phyloP scores from a whole-genome alignment of 2,113 vertebrate genomes.

The Mormyrus lacerda region DNA sequence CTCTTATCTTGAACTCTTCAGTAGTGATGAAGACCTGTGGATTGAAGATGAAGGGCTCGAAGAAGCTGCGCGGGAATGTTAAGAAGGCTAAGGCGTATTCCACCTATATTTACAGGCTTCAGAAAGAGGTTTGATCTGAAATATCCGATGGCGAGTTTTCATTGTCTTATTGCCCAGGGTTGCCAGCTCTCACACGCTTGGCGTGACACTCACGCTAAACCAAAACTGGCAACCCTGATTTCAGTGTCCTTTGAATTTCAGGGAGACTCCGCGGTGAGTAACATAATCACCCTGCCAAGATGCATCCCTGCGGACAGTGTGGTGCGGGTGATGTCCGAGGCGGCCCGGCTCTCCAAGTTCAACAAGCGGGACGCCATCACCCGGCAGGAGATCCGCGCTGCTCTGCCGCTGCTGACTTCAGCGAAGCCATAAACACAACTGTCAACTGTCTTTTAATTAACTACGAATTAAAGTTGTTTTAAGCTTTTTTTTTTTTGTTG shows the following conservation, averaged over 20 bases:
- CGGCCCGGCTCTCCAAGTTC: slow-evolving; percentile 44
- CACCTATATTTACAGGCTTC: slow-evolving; percentile 38
- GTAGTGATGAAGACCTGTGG: slow-evolving; percentile 41
- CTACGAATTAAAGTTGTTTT: neutral
- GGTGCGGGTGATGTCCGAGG: slow-evolving; percentile 47
- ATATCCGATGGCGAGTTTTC: neutral
- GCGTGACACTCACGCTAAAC: neutral
- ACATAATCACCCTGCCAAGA: neutral
- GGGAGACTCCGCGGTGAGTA: neutral
- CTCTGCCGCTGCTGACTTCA: slow-evolving; percentile 26
- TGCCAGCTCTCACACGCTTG: neutral
- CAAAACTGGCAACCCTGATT: neutral
- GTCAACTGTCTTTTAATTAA: neutral
- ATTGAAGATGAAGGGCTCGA: neutral
- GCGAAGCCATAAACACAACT: neutral
- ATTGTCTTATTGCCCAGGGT: neutral
- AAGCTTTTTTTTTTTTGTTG: neutral
- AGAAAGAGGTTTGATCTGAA: slow-evolving; percentile 44
- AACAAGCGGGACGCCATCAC: slow-evolving; percentile 49
- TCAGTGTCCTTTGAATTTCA: neutral
- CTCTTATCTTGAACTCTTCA: neutral
- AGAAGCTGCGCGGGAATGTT: neutral
- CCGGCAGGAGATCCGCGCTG: slow-evolving; percentile 43
- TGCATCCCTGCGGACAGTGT: neutral
- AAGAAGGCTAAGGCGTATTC: slow-evolving; percentile 24